Base-by-base conservation (phyloP, 2,113 vertebrate genomes). In the Cynoglossus semilaevis region DNA sequence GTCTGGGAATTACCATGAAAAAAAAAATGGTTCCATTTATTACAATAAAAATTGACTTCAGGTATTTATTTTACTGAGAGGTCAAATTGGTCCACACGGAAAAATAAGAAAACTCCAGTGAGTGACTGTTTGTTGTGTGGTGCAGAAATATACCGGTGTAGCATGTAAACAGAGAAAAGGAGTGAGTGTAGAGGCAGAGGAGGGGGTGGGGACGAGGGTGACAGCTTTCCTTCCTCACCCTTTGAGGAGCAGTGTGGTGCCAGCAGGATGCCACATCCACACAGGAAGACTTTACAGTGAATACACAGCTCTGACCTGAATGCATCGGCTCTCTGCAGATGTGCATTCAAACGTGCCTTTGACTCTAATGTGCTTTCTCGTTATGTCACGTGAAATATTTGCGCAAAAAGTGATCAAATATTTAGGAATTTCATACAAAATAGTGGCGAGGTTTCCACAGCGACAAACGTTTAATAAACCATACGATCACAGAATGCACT, bases 201-300 rank as follows among this genome's bases (percentile, higher is more conserved):
- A 13, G 66, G 68, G 80, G 77, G 77, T 54, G 56, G 76, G 74
- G 72, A 58, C 42, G 43, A 62, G 46, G 60, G 62, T 76, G 79
- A 86, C 74, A 82, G 79, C 72, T 72, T 85, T 77, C 61, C 63
- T 63, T 71, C 49, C 15, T 41, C 35, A 17, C 49, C 56, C 65
- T 83, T 86, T 84, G 82, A 84, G 82, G 69, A 85, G 46, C 63
- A 46, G 76, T 57, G n/a, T 49, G 63, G 40, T 38, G 64, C 61
- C 62, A 51, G 50, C 50, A 37, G 35, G 50, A 15, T 16, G 50
- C 50, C 68, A 13, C 63, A 76, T 72, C 66, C 54, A 50, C 71
- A 72, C 36, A 13, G 46, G 53, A 58, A 65, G 70, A 81, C 68
- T 83, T 58, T 56, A 51, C 42, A 9, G 70, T 71, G 67, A 72